Conservation (phyloP, 2,797 vertebrate genomes). For the Rhinella marina region DNA sequence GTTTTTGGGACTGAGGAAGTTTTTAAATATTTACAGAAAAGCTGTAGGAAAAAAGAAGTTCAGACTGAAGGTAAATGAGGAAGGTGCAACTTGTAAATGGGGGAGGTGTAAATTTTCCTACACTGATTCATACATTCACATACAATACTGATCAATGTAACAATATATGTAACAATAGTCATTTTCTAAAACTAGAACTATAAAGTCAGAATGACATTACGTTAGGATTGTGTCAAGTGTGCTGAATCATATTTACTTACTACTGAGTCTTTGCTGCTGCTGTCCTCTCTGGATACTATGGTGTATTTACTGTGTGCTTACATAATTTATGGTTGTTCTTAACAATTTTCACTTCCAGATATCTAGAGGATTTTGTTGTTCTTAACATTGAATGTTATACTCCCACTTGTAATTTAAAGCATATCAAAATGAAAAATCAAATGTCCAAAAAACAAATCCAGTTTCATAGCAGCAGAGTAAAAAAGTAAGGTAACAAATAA, state of each 20-base stretch:
- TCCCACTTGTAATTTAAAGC: constrained; percentile 52
- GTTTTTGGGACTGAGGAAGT: too few species aligned
- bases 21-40: too few species aligned
- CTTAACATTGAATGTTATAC: constrained; percentile 21
- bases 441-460: constrained; percentile 29
- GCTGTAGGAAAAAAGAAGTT: too few species aligned
- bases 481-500: neutral
- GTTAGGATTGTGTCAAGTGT: neutral
- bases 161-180: too few species aligned
- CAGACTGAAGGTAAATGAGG: too few species aligned
- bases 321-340: constrained; percentile 40
- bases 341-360: constrained; percentile 9
- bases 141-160: too few species aligned
- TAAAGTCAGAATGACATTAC: neutral
- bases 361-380: constrained; percentile 14
- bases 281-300: neutral
- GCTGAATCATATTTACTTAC: constrained; percentile 4
- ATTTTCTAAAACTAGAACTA: too few species aligned
- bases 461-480: neutral
- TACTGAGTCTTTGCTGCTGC: neutral
- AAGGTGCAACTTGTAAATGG: too few species aligned
- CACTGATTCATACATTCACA: too few species aligned
- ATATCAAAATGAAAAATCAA: constrained; percentile 55
- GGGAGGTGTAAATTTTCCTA: too few species aligned
- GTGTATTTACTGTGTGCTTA: neutral